Percentiles rank a stretch among this genome's conserved stretches.
Conservation (phyloP, 1,140 invertebrate species). For the Bombus sibiricus region DNA sequence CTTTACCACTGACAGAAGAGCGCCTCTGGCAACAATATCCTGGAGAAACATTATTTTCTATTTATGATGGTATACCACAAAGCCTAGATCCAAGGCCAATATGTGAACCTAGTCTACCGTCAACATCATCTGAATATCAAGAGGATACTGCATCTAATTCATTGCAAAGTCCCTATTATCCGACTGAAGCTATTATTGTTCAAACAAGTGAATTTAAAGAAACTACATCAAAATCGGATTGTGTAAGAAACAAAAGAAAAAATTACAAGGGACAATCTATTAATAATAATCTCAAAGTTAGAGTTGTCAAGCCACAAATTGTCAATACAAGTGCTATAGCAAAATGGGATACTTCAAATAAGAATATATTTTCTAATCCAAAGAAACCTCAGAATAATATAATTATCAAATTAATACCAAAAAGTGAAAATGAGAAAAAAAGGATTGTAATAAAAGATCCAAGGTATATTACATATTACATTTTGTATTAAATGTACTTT, state of each 20-base stretch:
- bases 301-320: conserved; percentile 69
- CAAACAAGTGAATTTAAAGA: conserved; percentile 17
- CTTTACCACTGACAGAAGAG: conserved; percentile 70
- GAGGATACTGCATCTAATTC: conserved; percentile 3
- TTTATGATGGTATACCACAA: conserved; percentile 69
- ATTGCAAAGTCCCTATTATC: conserved; percentile 64
- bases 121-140: conserved; percentile 28
- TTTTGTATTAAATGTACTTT: not conserved
- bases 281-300: conserved; percentile 59
- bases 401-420: conserved; percentile 71
- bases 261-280: conserved; percentile 75
- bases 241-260: conserved; percentile 62
- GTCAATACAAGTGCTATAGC: conserved; percentile 72
- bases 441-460: conserved; percentile 74
- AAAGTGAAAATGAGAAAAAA: conserved; percentile 61
- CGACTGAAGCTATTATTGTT: conserved; percentile 58
- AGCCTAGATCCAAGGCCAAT: conserved; percentile 68
- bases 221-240: conserved; percentile 6
- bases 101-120: conserved; percentile 67
- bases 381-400: conserved; percentile 74
- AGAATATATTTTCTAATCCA: conserved; percentile 70
- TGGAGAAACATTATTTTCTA: conserved; percentile 65
- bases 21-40: conserved; percentile 68
- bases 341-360: conserved; percentile 43
- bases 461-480: conserved; percentile 57